Conservation (phyloP, 2,888 invertebrate species). For the Cheilosia scutellata region DNA sequence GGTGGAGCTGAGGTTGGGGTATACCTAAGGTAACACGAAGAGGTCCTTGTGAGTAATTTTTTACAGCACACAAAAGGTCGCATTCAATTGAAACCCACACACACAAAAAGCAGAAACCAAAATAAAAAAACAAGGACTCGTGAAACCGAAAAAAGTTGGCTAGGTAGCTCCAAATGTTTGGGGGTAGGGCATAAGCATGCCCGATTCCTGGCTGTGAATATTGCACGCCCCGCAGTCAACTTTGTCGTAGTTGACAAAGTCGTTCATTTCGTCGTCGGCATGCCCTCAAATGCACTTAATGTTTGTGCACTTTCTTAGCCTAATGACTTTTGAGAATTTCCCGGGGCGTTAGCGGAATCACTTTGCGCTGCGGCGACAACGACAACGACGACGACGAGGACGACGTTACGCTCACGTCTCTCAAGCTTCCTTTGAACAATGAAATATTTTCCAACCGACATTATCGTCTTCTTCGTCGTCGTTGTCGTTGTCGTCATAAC, state of each 20-base stretch:
- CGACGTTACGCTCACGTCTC: constrained; percentile 55
- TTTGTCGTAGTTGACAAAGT: constrained; percentile 72
- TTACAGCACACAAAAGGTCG: constrained; percentile 60
- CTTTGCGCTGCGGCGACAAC: constrained; percentile 63
- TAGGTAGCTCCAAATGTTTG: neutral
- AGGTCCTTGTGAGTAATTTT: constrained; percentile 66
- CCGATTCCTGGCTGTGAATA: constrained; percentile 58
- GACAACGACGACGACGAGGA: constrained; percentile 19
- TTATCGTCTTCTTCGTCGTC: constrained; percentile 60
- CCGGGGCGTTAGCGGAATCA: constrained; percentile 74
- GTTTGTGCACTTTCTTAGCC: constrained; percentile 76
- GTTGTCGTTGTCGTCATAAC: constrained; percentile 31
- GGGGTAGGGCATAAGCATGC: constrained; percentile 1
- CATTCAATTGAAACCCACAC: constrained; percentile 53
- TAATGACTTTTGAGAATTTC: constrained; percentile 75
- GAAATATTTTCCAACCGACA: constrained; percentile 67
- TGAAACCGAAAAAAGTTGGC: neutral
- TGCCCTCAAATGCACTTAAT: constrained; percentile 74
- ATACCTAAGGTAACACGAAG: constrained; percentile 19
- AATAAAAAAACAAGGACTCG: constrained; percentile 12
- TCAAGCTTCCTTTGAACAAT: constrained; percentile 55
- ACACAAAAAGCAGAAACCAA: constrained; percentile 2
- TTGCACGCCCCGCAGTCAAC: constrained; percentile 59
- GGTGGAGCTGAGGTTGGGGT: neutral
- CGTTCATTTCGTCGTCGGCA: constrained; percentile 46